Conservation (phyloP, 2,113 vertebrate species). For the Saguinus imperator region DNA sequence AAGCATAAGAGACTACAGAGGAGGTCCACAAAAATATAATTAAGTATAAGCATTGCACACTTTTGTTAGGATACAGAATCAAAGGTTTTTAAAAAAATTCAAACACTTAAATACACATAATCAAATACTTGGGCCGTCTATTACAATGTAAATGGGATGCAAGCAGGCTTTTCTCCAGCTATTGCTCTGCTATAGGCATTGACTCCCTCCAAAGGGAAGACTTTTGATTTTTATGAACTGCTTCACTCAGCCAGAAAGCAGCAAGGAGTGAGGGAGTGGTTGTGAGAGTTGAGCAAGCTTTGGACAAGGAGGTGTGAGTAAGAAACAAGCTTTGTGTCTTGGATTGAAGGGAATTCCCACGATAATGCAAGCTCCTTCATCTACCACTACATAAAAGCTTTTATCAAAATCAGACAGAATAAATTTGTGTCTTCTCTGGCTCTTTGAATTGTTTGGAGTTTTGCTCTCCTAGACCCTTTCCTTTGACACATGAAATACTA, state of each 20-base stretch:
- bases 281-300: neutral
- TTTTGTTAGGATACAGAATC: slow-evolving; percentile 24
- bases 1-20: neutral
- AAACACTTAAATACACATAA: neutral
- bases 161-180: neutral
- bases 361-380: neutral
- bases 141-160: neutral
- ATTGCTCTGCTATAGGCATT: neutral
- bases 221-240: neutral
- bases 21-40: neutral
- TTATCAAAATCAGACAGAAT: neutral
- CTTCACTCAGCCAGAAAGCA: neutral
- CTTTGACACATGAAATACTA: neutral
- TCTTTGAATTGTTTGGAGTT: neutral
- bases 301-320: neutral
- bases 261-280: neutral
- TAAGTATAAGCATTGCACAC: neutral
- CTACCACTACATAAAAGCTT: neutral
- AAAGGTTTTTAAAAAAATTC: neutral
- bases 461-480: neutral
- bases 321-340: neutral
- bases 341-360: neutral
- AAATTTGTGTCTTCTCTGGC: neutral
- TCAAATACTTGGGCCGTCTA: neutral
- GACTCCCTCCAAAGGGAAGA: neutral